Conservation (phyloP, 2,113 vertebrate genomes). For the Alosa alosa region DNA sequence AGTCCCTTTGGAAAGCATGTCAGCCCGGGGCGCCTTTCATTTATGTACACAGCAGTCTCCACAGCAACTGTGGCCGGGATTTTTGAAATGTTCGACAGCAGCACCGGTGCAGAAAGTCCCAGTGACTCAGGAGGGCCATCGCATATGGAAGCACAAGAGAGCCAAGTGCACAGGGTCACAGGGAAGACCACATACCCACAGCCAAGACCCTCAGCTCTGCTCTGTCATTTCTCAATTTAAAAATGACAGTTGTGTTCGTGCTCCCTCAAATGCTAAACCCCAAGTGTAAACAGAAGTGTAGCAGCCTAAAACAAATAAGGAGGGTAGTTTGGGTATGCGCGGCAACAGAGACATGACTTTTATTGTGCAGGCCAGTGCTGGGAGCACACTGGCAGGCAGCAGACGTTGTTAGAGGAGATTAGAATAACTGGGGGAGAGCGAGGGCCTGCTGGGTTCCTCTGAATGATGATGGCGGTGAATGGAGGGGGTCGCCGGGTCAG, state of each 20-base stretch:
- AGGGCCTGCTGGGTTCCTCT: slow-evolving; percentile 58
- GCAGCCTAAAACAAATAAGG: background rate
- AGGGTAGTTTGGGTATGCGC: background rate
- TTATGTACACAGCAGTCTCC: slow-evolving; percentile 67
- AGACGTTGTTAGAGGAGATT: slow-evolving; percentile 44
- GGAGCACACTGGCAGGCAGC: slow-evolving; percentile 35
- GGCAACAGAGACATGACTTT: background rate
- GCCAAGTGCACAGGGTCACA: background rate
- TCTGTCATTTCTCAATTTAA: background rate
- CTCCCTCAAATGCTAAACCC: background rate
- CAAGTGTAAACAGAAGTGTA: background rate
- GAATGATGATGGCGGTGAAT: slow-evolving; percentile 64
- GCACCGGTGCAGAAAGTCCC: slow-evolving; percentile 54
- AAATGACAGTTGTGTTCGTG: background rate
- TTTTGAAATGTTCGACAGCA: slow-evolving; percentile 57
- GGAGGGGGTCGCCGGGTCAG: slow-evolving; percentile 60
- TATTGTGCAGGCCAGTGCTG: slow-evolving; percentile 25
- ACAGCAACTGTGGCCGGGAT: slow-evolving; percentile 68
- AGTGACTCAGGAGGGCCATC: slow-evolving; percentile 42
- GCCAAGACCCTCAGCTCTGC: background rate
- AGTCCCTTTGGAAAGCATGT: slow-evolving; percentile 63
- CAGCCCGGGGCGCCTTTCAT: slow-evolving; percentile 67
- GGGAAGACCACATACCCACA: background rate
- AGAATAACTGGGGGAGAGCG: slow-evolving; percentile 51
- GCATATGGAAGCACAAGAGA: background rate